These are phyloP conservation scores for Drosophila mimica DNA, from an alignment of 2,888 invertebrate genomes.

Conservation along the genomic window DNA sequence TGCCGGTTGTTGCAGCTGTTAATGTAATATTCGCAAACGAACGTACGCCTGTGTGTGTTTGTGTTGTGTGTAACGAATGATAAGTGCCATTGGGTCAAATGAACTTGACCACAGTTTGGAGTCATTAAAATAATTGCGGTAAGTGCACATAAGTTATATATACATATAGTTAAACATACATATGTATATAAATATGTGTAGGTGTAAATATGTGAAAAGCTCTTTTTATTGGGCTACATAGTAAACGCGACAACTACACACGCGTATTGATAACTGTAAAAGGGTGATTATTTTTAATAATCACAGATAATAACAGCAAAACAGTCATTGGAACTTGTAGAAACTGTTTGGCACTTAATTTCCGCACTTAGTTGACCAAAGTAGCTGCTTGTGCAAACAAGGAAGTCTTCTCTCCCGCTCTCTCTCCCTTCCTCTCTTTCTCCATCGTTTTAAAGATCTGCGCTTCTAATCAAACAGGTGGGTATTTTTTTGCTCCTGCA, in stretches of 20 bases:
- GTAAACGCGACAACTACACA: constrained; percentile 4
- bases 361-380: constrained; percentile 39
- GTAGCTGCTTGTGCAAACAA: constrained; percentile 31
- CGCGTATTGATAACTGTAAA: constrained; percentile 43
- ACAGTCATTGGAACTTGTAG: constrained; percentile 20
- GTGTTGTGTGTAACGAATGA: constrained; percentile 23
- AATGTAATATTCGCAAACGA: not conserved
- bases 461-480: constrained; percentile 11
- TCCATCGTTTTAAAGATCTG: not conserved
- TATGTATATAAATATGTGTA: too few relatives aligned
- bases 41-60: not conserved
- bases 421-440: not conserved
- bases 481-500: constrained; percentile 1
- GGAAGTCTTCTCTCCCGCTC: constrained; percentile 9
- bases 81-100: constrained; percentile 22
- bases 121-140: constrained; percentile 29
- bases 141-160: not conserved
- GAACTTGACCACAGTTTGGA: constrained; percentile 42
- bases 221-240: constrained; percentile 10
- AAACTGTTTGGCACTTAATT: constrained; percentile 13
- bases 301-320: not conserved
- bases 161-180: not conserved
- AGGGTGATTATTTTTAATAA: constrained; percentile 34
- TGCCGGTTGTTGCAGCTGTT: not conserved
- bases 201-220: constrained; percentile 35